Evolutionary conservation across 2,113 vertebrate species (phyloP), one percentile per base, ranked within the genome.

Genomic region (Tamias sibiricus): DNA sequence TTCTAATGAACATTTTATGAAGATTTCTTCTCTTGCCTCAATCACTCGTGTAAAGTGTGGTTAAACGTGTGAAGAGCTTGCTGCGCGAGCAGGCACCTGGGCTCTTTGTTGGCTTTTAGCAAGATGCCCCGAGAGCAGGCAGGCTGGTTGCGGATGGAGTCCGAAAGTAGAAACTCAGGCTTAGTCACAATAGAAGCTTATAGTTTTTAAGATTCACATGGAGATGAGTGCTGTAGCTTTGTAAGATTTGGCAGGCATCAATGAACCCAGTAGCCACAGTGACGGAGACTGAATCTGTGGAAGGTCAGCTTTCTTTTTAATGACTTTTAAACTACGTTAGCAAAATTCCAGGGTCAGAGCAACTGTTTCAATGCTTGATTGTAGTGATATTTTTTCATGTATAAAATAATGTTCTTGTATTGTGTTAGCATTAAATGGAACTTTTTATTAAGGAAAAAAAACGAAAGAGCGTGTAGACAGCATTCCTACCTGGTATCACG

Each of bases 31-130:
- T 52, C 91, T 59, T 16, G 22, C 26, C 69, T 95, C 96, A 92
- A 92, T 95, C 30, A 28, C 95, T 97, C 96, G 90, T 24, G 87
- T 94, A 81, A 95, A 37, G 54, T 92, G 95, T 97, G 91, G 95
- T 97, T 92, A 97, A 97, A 96, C 8, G n/a, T 96, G 80, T 0
- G 8, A 96, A 92, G 86, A 89, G 32, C 91, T 79, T 84, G 59
- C 87, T 76, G 97, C 92, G 52, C 2, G 26, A 4, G n/a, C 32
- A 42, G 62, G 81, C 87, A 97, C 97, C 95, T 96, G 91, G 75
- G 1, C 57, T 87, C 64, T 76, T 89, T 42, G 74, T 69, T 17
- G 85, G 8, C 52, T 66, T 24, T 91, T 69, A 83, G 71, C 88
- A 87, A 12, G 22, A 2, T 32, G 42, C 79, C 93, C 1, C 35